Evolutionary conservation across 1,140 invertebrate genomes (phyloP), one percentile per base, ranked within the genome.

Genomic region (Zaprionus ornatus): DNA sequence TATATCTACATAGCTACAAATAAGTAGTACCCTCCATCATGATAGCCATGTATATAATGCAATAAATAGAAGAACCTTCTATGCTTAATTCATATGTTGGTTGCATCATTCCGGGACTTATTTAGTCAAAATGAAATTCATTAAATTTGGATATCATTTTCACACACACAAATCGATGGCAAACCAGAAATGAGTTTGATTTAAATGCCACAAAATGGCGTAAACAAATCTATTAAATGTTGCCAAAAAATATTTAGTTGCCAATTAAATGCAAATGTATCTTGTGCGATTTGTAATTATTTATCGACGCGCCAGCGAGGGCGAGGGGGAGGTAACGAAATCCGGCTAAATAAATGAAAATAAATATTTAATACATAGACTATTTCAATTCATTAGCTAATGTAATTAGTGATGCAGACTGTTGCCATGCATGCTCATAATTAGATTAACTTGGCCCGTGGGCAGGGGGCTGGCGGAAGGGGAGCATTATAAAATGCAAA

Each of bases 371-470:
- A 85, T 81, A 85, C 78, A 80, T 80, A 80, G 85, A 79, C 70
- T 72, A 66, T 85, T 85, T 82, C 71, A 85, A 85, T 86, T 85
- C 82, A 86, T 85, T 85, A 85, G 78, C 78, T 86, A 86, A 85
- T 85, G 79, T 71, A 85, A 85, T 85, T 86, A 85, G 79, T 75
- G 75, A 73, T 68, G 71, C 64, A 65, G 56, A 40, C 45, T 23
- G 17, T 56, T 59, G 57, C 48, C 76, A 42, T 61, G 60, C 19
- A 57, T 48, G 48, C 60, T 42, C 71, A 64, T 86, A 86, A 86
- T 86, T 86, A 70, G 82, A 86, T 86, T 86, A 86, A 71, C 35
- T 66, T 65, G 45, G n/a, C 63, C 63, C 50, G 50, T 66, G 77
- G 72, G 42, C 23, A 50, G 35, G 37, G 19, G 19, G n/a, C 9